phyloP scores from a whole-genome alignment of 2,113 vertebrate species.

The Scalopus aquaticus region DNA sequence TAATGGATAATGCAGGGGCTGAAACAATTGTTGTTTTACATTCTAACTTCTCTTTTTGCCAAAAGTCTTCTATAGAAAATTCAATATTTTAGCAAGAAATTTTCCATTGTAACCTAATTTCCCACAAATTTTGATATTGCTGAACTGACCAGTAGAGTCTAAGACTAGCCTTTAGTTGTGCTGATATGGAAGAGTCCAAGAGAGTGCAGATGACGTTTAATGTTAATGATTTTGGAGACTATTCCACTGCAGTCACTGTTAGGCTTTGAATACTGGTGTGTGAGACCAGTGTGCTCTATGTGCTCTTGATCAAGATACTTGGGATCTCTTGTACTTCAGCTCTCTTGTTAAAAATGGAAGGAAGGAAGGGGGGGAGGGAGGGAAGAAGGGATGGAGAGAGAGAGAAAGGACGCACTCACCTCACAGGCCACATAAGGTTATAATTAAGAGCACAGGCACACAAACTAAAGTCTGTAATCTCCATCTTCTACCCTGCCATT shows the following conservation, averaged over 20 bases:
- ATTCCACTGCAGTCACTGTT: background rate
- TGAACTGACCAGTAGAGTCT: background rate
- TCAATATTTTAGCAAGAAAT: background rate
- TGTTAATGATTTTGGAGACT: background rate
- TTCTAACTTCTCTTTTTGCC: background rate
- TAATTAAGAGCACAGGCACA: background rate
- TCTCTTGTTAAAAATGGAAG: background rate
- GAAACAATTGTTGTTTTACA: background rate
- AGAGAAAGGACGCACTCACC: no score
- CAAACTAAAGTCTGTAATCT: background rate
- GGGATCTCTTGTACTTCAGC: background rate
- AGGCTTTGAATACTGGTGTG: background rate
- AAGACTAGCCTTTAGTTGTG: background rate
- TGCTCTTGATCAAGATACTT: background rate
- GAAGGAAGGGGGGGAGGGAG: no score
- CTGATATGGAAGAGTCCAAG: background rate
- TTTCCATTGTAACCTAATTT: background rate
- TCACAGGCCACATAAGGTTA: background rate
- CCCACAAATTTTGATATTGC: background rate
- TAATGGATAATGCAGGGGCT: background rate
- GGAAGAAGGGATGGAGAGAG: no score
- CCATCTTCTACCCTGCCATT: rapidly evolving
- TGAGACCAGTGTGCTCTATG: background rate
- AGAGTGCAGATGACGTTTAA: background rate
- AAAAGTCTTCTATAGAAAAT: background rate